Conservation (phyloP, 2,888 invertebrate genomes). For the Drosophila formosana region DNA sequence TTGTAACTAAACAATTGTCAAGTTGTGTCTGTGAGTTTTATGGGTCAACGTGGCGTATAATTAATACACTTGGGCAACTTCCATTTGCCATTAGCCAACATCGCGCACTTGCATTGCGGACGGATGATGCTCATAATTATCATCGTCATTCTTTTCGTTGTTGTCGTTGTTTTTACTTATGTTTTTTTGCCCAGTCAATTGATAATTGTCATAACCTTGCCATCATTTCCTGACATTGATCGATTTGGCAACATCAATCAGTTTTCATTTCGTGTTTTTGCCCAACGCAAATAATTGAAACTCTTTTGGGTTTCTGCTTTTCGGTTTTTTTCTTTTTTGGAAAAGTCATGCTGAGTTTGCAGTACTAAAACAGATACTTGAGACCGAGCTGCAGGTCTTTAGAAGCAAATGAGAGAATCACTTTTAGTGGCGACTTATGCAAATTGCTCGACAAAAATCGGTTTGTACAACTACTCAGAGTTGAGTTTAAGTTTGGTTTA, state of each 20-base stretch:
- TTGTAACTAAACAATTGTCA: conserved; percentile 65
- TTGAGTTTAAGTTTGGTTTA: conserved; percentile 17
- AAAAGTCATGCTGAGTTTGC: conserved; percentile 66
- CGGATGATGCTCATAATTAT: conserved; percentile 50
- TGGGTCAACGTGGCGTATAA: conserved; percentile 78
- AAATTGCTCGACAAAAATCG: conserved; percentile 13
- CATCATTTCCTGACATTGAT: conserved; percentile 80
- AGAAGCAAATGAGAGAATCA: conserved; percentile 5
- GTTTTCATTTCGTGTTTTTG: conserved; percentile 24
- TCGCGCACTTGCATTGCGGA: conserved; percentile 32
- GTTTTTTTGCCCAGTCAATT: conserved; percentile 37
- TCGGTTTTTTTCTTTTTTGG: conserved; percentile 29
- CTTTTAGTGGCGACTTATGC: conserved; percentile 19
- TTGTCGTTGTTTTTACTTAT: conserved; percentile 16
- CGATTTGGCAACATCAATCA: conserved; percentile 70
- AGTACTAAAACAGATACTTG: conserved; percentile 13
- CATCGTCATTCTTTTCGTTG: conserved; percentile 30
- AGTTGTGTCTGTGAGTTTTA: conserved; percentile 57
- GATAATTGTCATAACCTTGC: conserved; percentile 78
- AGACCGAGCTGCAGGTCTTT: conserved; percentile 6
- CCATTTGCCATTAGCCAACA: conserved; percentile 71
- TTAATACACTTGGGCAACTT: conserved; percentile 78
- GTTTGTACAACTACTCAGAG: conserved; percentile 14
- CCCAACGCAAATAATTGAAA: conserved; percentile 65
- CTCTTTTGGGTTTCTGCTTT: conserved; percentile 14